phyloP scores from a whole-genome alignment of 2,888 invertebrate genomes.

The Frankliniella intonsa region DNA sequence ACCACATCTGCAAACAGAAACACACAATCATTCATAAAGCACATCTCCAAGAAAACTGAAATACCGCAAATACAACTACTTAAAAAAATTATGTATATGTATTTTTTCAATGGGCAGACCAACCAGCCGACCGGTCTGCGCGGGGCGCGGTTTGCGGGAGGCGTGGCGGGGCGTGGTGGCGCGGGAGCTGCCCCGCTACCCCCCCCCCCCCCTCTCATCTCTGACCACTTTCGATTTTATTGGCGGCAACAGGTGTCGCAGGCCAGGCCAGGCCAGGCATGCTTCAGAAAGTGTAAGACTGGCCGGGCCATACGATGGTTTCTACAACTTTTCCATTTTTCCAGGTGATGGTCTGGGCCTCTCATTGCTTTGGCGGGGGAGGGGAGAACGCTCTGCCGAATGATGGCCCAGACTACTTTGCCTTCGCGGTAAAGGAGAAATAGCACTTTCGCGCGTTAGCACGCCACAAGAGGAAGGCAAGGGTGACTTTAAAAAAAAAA shows the following conservation, averaged over 20 bases:
- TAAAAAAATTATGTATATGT: too few species aligned
- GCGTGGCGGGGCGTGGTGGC: too few species aligned
- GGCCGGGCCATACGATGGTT: neutral
- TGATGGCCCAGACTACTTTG: too few species aligned
- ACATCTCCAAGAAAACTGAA: neutral
- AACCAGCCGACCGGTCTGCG: neutral
- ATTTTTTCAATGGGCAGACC: conserved; percentile 25
- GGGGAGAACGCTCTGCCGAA: too few species aligned
- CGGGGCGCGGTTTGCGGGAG: neutral
- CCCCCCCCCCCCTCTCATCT: neutral
- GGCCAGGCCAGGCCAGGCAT: too few species aligned
- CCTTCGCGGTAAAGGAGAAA: too few species aligned
- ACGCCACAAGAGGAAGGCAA: conserved; percentile 24
- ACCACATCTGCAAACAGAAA: conserved; percentile 33
- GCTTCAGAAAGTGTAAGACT: too few species aligned
- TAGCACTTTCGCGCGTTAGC: too few species aligned
- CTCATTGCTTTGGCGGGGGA: too few species aligned
- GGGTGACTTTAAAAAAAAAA: conserved; percentile 29
- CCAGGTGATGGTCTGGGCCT: too few species aligned
- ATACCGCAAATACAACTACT: neutral
- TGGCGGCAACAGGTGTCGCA: neutral
- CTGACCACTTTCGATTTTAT: conserved; percentile 14
- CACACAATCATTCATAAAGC: neutral
- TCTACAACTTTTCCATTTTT: too few species aligned
- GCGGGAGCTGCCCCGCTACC: neutral